Conservation (phyloP, 2,113 vertebrate species). For the Holacanthus passer region DNA sequence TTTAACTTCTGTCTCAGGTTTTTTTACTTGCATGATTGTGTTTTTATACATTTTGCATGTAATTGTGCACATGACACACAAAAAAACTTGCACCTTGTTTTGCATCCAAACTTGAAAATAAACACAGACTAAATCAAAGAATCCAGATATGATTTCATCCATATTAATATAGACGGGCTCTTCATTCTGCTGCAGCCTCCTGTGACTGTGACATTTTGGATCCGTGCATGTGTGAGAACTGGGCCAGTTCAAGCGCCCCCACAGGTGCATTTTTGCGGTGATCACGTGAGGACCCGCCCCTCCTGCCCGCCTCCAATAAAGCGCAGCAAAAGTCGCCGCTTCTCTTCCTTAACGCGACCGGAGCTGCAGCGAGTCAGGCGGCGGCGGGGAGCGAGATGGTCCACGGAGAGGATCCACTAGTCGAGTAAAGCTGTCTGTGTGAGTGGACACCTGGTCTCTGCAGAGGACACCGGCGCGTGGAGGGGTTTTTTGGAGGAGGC, state of each 20-base stretch:
- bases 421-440: conserved; percentile 48
- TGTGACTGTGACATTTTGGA: background rate
- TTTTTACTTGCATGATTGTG: too few species aligned
- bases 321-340: conserved; percentile 63
- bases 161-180: too few species aligned
- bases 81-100: too few species aligned
- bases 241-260: conserved; percentile 43
- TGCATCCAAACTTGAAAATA: too few species aligned
- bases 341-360: conserved; percentile 35
- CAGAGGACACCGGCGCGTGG: conserved; percentile 49
- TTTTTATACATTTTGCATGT: too few species aligned
- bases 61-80: too few species aligned
- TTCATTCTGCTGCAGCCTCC: background rate
- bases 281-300: conserved; percentile 75
- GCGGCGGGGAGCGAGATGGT: conserved; percentile 35
- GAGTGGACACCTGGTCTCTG: conserved; percentile 47
- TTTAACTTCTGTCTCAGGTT: too few species aligned
- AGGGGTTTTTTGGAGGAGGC: conserved; percentile 58
- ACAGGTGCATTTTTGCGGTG: conserved; percentile 74
- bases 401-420: conserved; percentile 64
- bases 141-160: too few species aligned
- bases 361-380: conserved; percentile 4
- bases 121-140: too few species aligned
- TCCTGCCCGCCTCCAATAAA: conserved; percentile 74
- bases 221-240: conserved; percentile 6